Conservation (phyloP, 2,888 invertebrate species). For the Argyresthia albistria region DNA sequence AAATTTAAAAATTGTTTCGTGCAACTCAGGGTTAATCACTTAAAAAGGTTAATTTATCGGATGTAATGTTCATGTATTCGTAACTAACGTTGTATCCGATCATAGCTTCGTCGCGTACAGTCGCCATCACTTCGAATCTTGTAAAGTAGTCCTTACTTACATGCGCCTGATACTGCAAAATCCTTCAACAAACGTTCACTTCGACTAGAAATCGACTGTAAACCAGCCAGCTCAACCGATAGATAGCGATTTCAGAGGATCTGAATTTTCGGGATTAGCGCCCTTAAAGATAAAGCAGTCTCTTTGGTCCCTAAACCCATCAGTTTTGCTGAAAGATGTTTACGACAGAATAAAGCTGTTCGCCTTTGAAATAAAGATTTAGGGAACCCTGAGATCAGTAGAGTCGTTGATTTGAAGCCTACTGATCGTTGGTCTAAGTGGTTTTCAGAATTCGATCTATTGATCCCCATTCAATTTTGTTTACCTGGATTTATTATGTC, state of each 20-base stretch:
- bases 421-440: not conserved
- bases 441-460: not conserved
- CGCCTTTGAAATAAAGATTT: conserved; percentile 22
- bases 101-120: too few relatives aligned
- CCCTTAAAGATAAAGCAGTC: conserved; percentile 27
- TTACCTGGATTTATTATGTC: not conserved
- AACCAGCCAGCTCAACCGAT: conserved; percentile 13
- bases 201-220: too few relatives aligned
- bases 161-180: too few relatives aligned
- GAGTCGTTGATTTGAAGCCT: conserved; percentile 17
- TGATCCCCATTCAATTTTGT: not conserved
- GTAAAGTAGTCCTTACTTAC: too few relatives aligned
- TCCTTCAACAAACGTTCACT: too few relatives aligned
- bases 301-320: conserved; percentile 20
- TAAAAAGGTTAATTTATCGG: too few relatives aligned
- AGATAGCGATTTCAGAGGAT: conserved; percentile 20
- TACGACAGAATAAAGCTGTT: conserved; percentile 24
- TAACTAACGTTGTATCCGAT: too few relatives aligned
- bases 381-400: conserved; percentile 15
- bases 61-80: too few relatives aligned
- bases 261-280: conserved; percentile 27
- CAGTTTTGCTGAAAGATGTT: conserved; percentile 24
- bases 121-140: too few relatives aligned
- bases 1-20: too few relatives aligned
- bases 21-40: too few relatives aligned